Evolutionary conservation across 2,888 invertebrate species (phyloP).

Genomic region (Cheilosia variabilis): DNA sequence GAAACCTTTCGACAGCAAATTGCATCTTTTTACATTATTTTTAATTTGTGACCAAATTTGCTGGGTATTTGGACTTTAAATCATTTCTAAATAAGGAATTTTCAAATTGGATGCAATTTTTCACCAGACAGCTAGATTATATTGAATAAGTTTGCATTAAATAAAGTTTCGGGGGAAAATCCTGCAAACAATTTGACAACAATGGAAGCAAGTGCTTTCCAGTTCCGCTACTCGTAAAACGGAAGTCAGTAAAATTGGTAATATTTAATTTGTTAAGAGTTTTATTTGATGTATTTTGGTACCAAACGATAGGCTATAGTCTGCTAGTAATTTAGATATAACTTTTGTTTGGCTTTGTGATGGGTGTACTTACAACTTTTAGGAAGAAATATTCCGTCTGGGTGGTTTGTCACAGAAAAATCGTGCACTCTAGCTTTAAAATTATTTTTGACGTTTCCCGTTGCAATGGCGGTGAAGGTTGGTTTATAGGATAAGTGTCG

Average conservation of each 20-base stretch:
- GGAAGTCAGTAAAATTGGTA: conserved; percentile 78
- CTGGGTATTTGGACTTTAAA: background rate
- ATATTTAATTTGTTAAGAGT: conserved; percentile 72
- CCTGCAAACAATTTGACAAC: conserved; percentile 51
- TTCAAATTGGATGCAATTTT: background rate
- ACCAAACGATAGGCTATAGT: conserved; percentile 15
- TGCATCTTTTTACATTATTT: background rate
- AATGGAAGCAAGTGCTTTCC: conserved; percentile 77
- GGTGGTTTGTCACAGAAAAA: conserved; percentile 30
- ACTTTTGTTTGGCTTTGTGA: background rate
- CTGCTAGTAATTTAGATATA: conserved; percentile 24
- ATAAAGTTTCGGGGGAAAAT: conserved; percentile 37
- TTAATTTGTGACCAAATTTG: background rate
- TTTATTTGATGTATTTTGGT: conserved; percentile 8
- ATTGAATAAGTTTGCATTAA: background rate
- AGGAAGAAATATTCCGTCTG: conserved; percentile 29
- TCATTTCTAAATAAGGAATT: background rate
- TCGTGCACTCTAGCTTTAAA: conserved; percentile 47
- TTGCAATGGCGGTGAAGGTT: conserved; percentile 67
- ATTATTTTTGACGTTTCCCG: conserved; percentile 67
- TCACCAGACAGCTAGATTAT: background rate
- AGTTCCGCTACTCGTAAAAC: conserved; percentile 77
- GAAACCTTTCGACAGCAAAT: conserved; percentile 53
- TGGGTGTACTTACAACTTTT: conserved; percentile 49
- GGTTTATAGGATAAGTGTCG: conserved; percentile 24